Evolutionary conservation across 2,113 vertebrate genomes (phyloP).

Genomic region (Hydrolagus affinis): DNA sequence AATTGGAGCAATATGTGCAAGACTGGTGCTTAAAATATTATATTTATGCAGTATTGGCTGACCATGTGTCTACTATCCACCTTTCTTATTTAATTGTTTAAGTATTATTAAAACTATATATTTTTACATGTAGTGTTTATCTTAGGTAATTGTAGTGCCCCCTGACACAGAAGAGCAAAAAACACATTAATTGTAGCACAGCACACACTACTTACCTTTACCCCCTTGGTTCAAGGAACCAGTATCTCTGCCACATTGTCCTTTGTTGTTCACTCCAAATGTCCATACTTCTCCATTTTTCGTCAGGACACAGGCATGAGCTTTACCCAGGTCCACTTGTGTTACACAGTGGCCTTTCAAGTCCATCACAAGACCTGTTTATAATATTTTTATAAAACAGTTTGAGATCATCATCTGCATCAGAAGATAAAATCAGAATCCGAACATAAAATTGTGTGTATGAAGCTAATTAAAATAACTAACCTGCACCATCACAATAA

Average conservation of each 20-base stretch:
- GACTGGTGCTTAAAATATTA: too few relatives aligned
- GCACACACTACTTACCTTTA: constrained; percentile 64
- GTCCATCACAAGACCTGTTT: constrained; percentile 84
- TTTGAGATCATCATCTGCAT: background rate
- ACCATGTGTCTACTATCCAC: too few relatives aligned
- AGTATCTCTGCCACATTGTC: constrained; percentile 93
- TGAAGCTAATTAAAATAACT: constrained; percentile 43
- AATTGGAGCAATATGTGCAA: too few relatives aligned
- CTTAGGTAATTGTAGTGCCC: background rate
- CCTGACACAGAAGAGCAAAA: background rate
- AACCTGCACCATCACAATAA: constrained; percentile 95
- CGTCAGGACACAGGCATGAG: constrained; percentile 90
- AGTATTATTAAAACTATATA: too few relatives aligned
- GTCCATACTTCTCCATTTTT: constrained; percentile 96
- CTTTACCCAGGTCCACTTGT: constrained; percentile 97
- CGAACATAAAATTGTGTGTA: constrained; percentile 3
- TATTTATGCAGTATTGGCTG: too few relatives aligned
- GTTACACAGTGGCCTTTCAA: constrained; percentile 93
- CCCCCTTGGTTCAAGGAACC: constrained; percentile 88
- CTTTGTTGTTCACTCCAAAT: constrained; percentile 97
- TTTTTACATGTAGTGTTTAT: too few relatives aligned
- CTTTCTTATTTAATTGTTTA: too few relatives aligned
- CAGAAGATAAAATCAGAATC: background rate
- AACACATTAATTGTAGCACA: constrained; percentile 21
- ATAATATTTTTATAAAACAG: background rate